Evolutionary conservation across 2,113 vertebrate genomes (phyloP).

Genomic region (Anseranas semipalmata): DNA sequence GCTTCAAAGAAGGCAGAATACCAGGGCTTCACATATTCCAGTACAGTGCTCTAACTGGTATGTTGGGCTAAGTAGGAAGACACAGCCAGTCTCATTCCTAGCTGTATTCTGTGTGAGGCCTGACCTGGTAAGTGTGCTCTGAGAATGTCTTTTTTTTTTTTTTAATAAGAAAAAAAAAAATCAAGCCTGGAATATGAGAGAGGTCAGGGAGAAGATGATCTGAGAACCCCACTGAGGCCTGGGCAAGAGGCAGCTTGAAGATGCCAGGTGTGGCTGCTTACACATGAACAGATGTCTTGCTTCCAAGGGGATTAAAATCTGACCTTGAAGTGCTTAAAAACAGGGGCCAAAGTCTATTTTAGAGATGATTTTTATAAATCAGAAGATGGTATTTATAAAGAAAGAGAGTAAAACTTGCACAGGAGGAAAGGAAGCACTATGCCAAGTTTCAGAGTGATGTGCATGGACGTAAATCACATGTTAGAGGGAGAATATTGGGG

Average conservation of each 20-base stretch:
- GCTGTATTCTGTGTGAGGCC: background rate
- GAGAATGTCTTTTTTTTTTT: background rate
- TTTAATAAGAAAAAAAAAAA: background rate
- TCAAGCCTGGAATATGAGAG: background rate
- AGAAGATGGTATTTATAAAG: background rate
- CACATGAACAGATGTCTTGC: constrained; percentile 40
- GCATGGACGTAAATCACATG: accelerated
- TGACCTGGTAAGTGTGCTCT: background rate
- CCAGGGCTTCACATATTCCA: background rate
- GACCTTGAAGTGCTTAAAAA: constrained; percentile 20
- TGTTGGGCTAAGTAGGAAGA: background rate
- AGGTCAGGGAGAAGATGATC: background rate
- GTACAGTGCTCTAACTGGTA: background rate
- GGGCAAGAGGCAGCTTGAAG: constrained; percentile 6
- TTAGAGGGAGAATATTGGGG: background rate
- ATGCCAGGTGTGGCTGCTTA: constrained; percentile 25
- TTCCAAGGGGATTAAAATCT: constrained; percentile 23
- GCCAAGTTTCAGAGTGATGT: background rate
- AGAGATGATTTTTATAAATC: background rate
- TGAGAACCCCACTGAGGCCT: background rate
- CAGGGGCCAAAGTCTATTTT: background rate
- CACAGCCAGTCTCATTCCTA: background rate
- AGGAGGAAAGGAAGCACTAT: background rate
- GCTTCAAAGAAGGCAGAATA: background rate
- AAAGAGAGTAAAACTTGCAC: background rate